A percentile compares a stretch with the other conserved stretches of the same genome.
These are phyloP conservation scores for Peucedramus taeniatus DNA, from an alignment of 2,113 vertebrate genomes.

Conservation along the genomic window DNA sequence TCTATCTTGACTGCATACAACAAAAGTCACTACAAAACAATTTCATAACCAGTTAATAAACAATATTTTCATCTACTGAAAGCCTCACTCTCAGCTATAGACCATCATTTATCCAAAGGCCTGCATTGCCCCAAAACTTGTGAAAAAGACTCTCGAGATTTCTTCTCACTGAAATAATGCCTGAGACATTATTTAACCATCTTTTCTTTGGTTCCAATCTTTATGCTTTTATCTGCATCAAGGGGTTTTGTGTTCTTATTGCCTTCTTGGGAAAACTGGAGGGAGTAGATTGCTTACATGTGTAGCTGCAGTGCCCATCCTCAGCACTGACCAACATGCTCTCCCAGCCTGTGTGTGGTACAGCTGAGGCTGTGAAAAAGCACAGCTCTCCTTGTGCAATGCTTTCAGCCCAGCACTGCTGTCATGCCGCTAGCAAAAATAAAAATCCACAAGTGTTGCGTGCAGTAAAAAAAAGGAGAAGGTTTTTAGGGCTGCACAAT, in stretches of 20 bases:
- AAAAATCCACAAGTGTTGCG: neutral
- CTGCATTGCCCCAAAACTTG: neutral
- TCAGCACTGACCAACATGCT: rapidly evolving
- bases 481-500: neutral
- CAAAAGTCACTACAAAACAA: neutral
- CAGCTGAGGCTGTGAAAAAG: neutral
- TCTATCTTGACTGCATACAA: neutral
- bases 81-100: neutral
- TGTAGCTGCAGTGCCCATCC: neutral
- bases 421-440: neutral
- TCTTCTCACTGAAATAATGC: neutral
- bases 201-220: neutral
- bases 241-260: neutral
- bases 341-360: neutral
- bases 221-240: neutral
- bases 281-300: neutral
- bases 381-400: neutral
- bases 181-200: neutral
- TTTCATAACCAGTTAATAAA: neutral
- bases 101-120: neutral
- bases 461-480: neutral
- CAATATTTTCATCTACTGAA: neutral
- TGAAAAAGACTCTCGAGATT: neutral
- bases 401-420: neutral
- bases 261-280: neutral